These are phyloP conservation scores for Lasioglossum calceatum DNA, from an alignment of 2,888 invertebrate genomes.

Conservation along the genomic window DNA sequence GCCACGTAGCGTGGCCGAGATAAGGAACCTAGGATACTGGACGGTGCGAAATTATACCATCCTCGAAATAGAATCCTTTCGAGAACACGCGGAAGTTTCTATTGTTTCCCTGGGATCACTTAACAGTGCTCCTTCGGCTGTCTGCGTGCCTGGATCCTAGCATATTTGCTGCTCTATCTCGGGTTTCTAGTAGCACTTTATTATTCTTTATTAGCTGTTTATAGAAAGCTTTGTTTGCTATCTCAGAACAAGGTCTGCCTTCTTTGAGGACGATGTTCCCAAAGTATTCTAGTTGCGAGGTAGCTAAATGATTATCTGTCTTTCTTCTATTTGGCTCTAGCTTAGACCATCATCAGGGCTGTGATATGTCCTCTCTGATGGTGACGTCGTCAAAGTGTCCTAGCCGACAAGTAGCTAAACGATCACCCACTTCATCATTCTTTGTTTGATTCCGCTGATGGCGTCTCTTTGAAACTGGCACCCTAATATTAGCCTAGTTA, in stretches of 20 bases:
- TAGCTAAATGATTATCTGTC: background rate
- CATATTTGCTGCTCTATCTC: no score
- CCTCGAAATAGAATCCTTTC: conserved; percentile 22
- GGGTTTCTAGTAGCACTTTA: background rate
- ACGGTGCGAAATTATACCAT: conserved; percentile 39
- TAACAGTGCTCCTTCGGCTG: background rate
- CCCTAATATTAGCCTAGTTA: background rate
- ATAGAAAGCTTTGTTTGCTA: no score
- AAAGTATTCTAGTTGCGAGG: no score
- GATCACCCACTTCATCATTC: background rate
- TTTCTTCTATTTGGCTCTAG: background rate
- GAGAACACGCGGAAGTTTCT: background rate
- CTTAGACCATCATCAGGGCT: no score
- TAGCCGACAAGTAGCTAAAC: background rate
- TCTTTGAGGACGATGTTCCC: background rate
- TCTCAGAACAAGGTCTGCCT: no score
- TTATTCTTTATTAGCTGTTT: background rate
- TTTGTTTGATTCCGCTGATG: background rate
- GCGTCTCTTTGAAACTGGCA: background rate
- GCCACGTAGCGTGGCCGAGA: conserved; percentile 20
- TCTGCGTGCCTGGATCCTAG: no score
- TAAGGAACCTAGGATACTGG: conserved; percentile 29
- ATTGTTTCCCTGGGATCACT: conserved; percentile 3
- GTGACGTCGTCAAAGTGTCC: background rate
- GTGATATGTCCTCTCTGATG: background rate